Conservation (phyloP, 2,888 invertebrate species). For the Cephalotes varians region DNA sequence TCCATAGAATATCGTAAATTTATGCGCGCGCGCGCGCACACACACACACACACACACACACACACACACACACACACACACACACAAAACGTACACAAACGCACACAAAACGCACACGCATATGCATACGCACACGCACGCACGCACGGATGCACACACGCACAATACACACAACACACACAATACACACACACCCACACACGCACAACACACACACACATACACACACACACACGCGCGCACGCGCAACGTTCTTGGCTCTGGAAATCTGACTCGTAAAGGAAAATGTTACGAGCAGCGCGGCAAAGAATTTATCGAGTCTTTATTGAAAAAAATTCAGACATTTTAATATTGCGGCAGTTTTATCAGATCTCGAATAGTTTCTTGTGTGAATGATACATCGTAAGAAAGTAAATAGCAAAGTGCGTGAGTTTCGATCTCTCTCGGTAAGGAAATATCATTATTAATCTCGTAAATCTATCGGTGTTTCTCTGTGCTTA, state of each 20-base stretch:
- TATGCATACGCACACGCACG: too few relatives aligned
- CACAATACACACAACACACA: too few relatives aligned
- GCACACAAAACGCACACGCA: not conserved
- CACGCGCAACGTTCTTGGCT: not conserved
- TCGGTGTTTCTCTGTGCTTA: not conserved
- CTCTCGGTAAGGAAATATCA: not conserved
- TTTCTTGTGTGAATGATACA: not conserved
- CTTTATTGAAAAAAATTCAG: not conserved
- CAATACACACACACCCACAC: too few relatives aligned
- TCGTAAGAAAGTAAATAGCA: not conserved
- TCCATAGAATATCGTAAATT: not conserved
- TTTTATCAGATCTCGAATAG: not conserved
- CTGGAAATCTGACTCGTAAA: not conserved
- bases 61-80: not conserved
- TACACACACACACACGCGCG: too few relatives aligned
- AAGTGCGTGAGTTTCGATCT: not conserved
- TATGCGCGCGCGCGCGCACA: not conserved
- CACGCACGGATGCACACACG: too few relatives aligned
- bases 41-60: too few relatives aligned
- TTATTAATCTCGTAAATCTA: conserved; percentile 25
- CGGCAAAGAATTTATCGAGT: not conserved
- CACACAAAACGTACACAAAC: too few relatives aligned
- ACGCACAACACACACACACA: not conserved
- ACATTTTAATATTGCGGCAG: not conserved
- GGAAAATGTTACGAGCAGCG: not conserved